A percentile compares a stretch with the other conserved stretches of the same genome.
phyloP scores from a whole-genome alignment of 92 coral and sea anemone species.

The Epizoanthus stellaris region DNA sequence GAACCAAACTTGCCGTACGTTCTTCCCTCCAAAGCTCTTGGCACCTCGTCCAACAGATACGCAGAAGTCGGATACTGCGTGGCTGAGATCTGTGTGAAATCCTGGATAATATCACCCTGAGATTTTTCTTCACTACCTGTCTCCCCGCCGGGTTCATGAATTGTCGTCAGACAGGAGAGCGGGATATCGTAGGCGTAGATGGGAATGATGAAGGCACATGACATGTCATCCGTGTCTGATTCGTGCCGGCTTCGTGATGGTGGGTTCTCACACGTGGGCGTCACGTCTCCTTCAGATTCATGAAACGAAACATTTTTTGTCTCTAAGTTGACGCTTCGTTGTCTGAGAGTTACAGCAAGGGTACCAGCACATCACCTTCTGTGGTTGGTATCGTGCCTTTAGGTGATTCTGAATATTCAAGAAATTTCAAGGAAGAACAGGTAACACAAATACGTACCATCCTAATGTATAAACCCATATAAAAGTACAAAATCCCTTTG shows the following conservation, averaged over 20 bases:
- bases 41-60: conserved; percentile 72
- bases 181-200: conserved; percentile 87
- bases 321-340: neutral
- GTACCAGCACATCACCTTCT: neutral
- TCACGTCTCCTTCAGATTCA: neutral
- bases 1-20: conserved; percentile 77
- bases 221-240: conserved; percentile 25
- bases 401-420: neutral
- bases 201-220: conserved; percentile 69
- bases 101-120: conserved; percentile 84
- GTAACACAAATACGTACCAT: too few relatives aligned
- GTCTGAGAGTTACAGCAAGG: neutral
- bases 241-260: conserved; percentile 35
- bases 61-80: conserved; percentile 66
- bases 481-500: too few relatives aligned
- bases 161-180: conserved; percentile 59
- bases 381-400: neutral
- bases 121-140: conserved; percentile 58
- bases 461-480: too few relatives aligned
- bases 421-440: too few relatives aligned
- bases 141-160: conserved; percentile 57
- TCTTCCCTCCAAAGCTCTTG: conserved; percentile 72
- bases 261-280: conserved; percentile 18
- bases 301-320: conserved; percentile 23
- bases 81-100: conserved; percentile 69